A percentile compares a stretch with the other conserved stretches of the same genome.
Conservation (phyloP, 2,888 invertebrate genomes). For the Spicauda simplicius region DNA sequence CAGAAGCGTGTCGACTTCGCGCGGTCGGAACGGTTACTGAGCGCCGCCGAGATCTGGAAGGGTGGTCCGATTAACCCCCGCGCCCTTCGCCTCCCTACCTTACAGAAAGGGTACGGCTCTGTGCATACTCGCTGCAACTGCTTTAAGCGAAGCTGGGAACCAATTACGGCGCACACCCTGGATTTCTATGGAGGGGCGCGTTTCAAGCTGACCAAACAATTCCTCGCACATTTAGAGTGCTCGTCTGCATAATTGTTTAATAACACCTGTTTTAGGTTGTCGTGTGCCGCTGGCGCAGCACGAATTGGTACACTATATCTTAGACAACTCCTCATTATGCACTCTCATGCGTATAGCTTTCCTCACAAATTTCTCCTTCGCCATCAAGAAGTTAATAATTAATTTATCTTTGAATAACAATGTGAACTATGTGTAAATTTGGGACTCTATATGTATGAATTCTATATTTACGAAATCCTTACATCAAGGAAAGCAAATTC, state of each 20-base stretch:
- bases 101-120: constrained; percentile 2
- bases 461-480: too few species aligned
- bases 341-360: too few species aligned
- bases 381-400: too few species aligned
- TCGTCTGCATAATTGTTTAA: not conserved
- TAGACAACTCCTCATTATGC: too few species aligned
- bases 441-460: too few species aligned
- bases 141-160: constrained; percentile 10
- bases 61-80: constrained; percentile 11
- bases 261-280: not conserved
- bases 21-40: constrained; percentile 16
- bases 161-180: constrained; percentile 7
- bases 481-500: too few species aligned
- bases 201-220: constrained; percentile 3
- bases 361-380: too few species aligned
- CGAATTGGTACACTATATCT: too few species aligned
- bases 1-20: not conserved
- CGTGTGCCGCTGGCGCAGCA: too few species aligned
- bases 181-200: constrained; percentile 13
- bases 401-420: too few species aligned
- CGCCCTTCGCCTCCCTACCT: constrained; percentile 11
- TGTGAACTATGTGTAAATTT: too few species aligned
- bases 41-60: constrained; percentile 17
- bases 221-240: not conserved
- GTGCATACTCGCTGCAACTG: constrained; percentile 1